phyloP scores from a whole-genome alignment of 2,113 vertebrate genomes.

The Chlamydotis undulata region DNA sequence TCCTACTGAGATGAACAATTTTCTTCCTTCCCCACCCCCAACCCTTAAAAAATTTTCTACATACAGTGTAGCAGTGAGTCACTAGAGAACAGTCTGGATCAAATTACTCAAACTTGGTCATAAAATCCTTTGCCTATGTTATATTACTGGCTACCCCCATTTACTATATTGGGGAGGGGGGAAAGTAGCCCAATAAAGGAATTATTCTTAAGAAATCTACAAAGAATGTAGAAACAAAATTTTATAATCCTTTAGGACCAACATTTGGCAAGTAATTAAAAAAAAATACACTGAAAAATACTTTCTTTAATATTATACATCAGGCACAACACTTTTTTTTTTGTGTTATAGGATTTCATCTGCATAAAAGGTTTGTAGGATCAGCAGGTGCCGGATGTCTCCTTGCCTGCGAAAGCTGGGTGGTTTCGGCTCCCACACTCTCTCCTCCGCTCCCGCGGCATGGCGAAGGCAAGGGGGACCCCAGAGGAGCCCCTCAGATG shows the following conservation, averaged over 20 bases:
- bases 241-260: constrained; percentile 76
- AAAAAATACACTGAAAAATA: constrained; percentile 83
- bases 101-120: constrained; percentile 69
- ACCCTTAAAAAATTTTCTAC: constrained; percentile 64
- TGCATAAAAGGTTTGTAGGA: constrained; percentile 75
- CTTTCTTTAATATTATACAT: constrained; percentile 85
- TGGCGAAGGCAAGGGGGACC: constrained; percentile 16
- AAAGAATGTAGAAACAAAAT: constrained; percentile 76
- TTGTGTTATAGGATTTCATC: constrained; percentile 73
- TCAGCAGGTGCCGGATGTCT: constrained; percentile 58
- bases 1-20: constrained; percentile 64
- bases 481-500: constrained; percentile 82
- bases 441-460: constrained; percentile 35
- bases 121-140: constrained; percentile 68
- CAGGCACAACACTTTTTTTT: constrained; percentile 79
- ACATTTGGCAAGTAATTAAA: constrained; percentile 83
- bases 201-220: constrained; percentile 73
- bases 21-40: constrained; percentile 51
- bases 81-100: constrained; percentile 69
- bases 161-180: constrained; percentile 52
- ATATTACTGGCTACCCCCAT: constrained; percentile 70
- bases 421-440: constrained; percentile 29
- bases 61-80: constrained; percentile 69
- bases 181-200: constrained; percentile 61
- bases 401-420: constrained; percentile 39